Conservation (phyloP, 2,888 invertebrate genomes). For the Hyles lineata region DNA sequence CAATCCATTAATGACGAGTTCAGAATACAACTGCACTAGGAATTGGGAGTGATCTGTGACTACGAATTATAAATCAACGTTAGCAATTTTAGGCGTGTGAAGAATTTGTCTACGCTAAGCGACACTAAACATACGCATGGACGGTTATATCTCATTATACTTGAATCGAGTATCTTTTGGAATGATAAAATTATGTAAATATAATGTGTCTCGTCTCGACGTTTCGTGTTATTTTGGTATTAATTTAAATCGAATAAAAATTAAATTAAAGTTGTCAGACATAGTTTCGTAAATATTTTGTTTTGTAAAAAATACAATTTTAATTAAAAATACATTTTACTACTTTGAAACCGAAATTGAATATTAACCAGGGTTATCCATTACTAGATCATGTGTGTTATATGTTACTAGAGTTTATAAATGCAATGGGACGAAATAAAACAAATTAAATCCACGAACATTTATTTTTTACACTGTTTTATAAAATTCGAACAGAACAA, state of each 20-base stretch:
- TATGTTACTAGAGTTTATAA: constrained; percentile 9
- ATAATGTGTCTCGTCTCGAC: too few relatives aligned
- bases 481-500: constrained; percentile 19
- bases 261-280: too few relatives aligned
- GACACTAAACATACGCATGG: neutral
- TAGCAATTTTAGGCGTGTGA: neutral
- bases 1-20: neutral
- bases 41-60: neutral
- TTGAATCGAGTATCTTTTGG: too few relatives aligned
- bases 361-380: neutral
- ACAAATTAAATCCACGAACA: constrained; percentile 51
- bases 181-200: too few relatives aligned
- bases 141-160: too few relatives aligned
- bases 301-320: too few relatives aligned
- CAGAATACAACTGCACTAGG: neutral
- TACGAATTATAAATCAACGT: neutral
- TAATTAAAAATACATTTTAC: constrained; percentile 24
- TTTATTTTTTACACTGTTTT: constrained; percentile 48
- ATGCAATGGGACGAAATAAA: constrained; percentile 59
- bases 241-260: too few relatives aligned
- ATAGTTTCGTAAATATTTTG: too few relatives aligned
- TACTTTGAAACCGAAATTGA: neutral
- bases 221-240: too few relatives aligned
- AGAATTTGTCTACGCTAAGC: neutral
- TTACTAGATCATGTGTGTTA: constrained; percentile 27